Percentiles rank a stretch among this genome's conserved stretches.
Evolutionary conservation across 2,888 invertebrate species (phyloP).

Genomic region (Hirtodrosophila duncani): DNA sequence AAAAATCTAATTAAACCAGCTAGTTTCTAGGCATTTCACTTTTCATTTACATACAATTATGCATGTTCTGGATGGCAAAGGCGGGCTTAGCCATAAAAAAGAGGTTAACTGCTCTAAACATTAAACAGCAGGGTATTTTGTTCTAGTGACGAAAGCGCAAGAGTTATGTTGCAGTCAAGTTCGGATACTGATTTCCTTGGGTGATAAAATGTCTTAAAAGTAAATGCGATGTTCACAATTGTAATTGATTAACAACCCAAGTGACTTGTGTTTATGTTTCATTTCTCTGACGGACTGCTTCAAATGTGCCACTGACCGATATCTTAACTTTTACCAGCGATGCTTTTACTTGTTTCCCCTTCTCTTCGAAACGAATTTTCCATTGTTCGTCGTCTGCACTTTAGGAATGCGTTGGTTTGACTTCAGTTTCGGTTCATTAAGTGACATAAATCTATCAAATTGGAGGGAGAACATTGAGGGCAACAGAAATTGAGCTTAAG

Average conservation of each 20-base stretch:
- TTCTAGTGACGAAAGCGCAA: no score
- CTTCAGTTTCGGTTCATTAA: constrained; percentile 54
- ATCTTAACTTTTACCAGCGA: constrained; percentile 62
- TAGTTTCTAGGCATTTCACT: constrained; percentile 58
- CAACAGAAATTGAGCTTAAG: constrained; percentile 49
- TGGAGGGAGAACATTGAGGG: constrained; percentile 45
- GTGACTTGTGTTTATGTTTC: constrained; percentile 21
- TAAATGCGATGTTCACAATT: no score
- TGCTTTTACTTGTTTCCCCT: constrained; percentile 13
- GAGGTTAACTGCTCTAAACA: constrained; percentile 57
- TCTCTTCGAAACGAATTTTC: constrained; percentile 29
- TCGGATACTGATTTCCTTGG: no score
- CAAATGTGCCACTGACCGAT: constrained; percentile 68
- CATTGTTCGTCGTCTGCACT: constrained; percentile 47
- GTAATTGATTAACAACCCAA: no score
- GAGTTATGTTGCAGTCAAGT: no score
- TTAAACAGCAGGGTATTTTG: no score
- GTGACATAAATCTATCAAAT: constrained; percentile 49
- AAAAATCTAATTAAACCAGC: constrained; percentile 34
- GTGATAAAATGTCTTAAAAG: no score
- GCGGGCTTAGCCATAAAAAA: constrained; percentile 39
- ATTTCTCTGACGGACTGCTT: constrained; percentile 19
- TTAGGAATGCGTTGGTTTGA: constrained; percentile 44
- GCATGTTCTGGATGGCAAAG: no score
- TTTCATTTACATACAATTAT: constrained; percentile 69